These are phyloP conservation scores for Nemurella pictetii DNA, from an alignment of 2,888 invertebrate genomes.

Conservation along the genomic window DNA sequence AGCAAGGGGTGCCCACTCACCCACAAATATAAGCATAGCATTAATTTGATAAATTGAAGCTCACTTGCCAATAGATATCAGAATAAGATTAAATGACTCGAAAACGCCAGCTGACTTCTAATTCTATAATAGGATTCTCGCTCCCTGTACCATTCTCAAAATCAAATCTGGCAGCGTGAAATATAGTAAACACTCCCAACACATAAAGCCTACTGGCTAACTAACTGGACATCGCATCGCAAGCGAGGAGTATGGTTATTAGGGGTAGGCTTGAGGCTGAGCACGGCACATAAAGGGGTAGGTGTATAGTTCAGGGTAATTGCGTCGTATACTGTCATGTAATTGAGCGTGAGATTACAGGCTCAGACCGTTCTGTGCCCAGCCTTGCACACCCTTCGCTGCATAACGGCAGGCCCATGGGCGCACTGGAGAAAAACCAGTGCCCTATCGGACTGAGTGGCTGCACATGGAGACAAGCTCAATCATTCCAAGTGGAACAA, in stretches of 20 bases:
- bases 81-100: background rate
- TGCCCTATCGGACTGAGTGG: too few relatives aligned
- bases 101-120: background rate
- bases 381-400: background rate
- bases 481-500: too few relatives aligned
- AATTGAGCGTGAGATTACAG: constrained; percentile 35
- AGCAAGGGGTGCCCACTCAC: too few relatives aligned
- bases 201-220: background rate
- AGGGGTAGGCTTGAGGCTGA: constrained; percentile 9
- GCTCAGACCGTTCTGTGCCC: background rate
- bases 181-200: background rate
- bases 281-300: constrained; percentile 11
- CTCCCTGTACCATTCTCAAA: background rate
- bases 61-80: background rate
- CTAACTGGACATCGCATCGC: background rate
- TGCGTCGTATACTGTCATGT: constrained; percentile 23
- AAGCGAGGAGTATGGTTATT: background rate
- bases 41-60: background rate
- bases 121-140: too few relatives aligned
- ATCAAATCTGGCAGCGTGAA: background rate
- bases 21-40: background rate
- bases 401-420: background rate
- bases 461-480: too few relatives aligned
- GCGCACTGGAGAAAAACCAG: background rate
- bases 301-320: constrained; percentile 23